Evolutionary conservation across 1,140 invertebrate genomes (phyloP).

Genomic region (Drosophila pruinosa): DNA sequence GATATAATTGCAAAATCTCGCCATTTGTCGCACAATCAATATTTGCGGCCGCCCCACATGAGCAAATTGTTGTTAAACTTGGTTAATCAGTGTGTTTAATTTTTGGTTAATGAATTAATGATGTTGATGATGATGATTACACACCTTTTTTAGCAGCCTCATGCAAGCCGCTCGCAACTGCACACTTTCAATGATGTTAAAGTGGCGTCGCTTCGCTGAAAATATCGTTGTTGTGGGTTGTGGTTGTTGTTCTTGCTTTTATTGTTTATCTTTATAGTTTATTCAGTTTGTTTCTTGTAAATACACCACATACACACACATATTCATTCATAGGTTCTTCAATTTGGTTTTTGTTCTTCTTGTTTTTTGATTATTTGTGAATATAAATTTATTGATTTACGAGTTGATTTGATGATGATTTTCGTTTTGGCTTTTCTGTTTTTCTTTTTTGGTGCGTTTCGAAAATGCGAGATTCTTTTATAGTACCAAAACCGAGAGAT

Average conservation of each 20-base stretch:
- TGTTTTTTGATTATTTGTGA: conserved; percentile 20
- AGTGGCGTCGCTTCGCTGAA: conserved; percentile 25
- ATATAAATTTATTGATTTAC: conserved; percentile 39
- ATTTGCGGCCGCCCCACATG: no score
- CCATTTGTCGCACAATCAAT: conserved; percentile 48
- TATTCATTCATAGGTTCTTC: not conserved
- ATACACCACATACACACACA: conserved; percentile 9
- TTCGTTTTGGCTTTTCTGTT: conserved; percentile 6
- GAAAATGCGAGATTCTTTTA: conserved; percentile 55
- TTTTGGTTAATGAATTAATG: conserved; percentile 4
- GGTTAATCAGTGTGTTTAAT: conserved; percentile 14
- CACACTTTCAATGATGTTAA: conserved; percentile 42
- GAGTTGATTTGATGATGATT: conserved; percentile 17
- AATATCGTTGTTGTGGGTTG: conserved; percentile 38
- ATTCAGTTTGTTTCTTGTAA: conserved; percentile 15
- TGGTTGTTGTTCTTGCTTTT: conserved; percentile 32
- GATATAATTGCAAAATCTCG: conserved; percentile 44
- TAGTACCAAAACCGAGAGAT: conserved; percentile 44
- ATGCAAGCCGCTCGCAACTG: conserved; percentile 65
- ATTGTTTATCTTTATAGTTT: conserved; percentile 21
- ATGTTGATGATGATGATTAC: conserved; percentile 30
- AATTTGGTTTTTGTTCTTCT: conserved; percentile 10
- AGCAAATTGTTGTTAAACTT: conserved; percentile 15
- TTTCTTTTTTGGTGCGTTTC: conserved; percentile 46
- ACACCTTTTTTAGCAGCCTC: conserved; percentile 75